Base-by-base conservation (phyloP, 2,888 invertebrate genomes). In the Cerastoderma edule region DNA sequence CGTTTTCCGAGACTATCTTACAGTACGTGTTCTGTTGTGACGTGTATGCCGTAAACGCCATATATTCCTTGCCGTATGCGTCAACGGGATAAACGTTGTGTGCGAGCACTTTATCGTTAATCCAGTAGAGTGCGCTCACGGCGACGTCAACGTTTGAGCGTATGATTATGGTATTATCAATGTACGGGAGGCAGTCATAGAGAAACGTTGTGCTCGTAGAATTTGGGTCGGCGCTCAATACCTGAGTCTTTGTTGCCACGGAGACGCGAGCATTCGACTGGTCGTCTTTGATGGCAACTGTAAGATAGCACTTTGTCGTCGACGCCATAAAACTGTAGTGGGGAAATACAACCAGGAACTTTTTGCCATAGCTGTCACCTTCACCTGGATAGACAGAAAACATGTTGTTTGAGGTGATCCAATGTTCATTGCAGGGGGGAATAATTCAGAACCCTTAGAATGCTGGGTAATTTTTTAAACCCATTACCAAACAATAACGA, bases 281-380 rank as follows among this genome's bases (percentile, higher is more conserved):
- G n/a, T n/a, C n/a, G n/a, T n/a, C n/a, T n/a, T n/a, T n/a, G n/a
- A n/a, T n/a, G n/a, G n/a, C n/a, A n/a, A n/a, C n/a, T n/a, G n/a
- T n/a, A n/a, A n/a, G n/a, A 50, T 50, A 5, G 24, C n/a, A 24
- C 19, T 5, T 19, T 6, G 5, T 50, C 8, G 4, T 24, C n/a
- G 19, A 5, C 24, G 50, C 50, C 10, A 16, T 10, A 24, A 22
- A 6, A 30, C 3, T 35, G 4, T 10, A 35, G 2, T 30, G 13
- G 4, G 66, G 35, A 2, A 72, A 70, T 6, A 39, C 16, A 16
- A 70, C 53, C 2, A 71, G 71, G 67, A 71, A 78, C 71, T 74
- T 71, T 24, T 56, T 35, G 1, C 74, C 78, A 35, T 63, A 57
- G 33, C 56, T 72, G 32, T 68, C 72, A 30, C 67, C 65, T 0